Conservation (phyloP, 2,888 invertebrate species). For the Chironomus riparius region DNA sequence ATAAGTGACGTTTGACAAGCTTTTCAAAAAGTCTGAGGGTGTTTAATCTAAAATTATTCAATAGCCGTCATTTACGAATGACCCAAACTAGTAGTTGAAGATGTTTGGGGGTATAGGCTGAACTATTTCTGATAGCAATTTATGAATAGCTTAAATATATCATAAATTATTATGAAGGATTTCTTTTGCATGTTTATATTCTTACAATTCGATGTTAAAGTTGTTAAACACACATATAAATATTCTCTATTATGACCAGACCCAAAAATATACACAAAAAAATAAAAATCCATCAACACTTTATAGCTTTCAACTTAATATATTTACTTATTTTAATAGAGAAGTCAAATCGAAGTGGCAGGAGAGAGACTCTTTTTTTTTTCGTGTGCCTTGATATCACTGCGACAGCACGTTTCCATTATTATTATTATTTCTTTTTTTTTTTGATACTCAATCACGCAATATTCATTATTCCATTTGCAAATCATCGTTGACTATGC, state of each 20-base stretch:
- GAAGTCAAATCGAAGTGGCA: neutral
- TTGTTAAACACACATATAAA: neutral
- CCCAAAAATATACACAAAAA: neutral
- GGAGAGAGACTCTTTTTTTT: neutral
- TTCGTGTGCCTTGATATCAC: neutral
- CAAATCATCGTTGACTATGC: neutral
- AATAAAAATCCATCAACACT: constrained; percentile 3
- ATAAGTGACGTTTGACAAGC: too few species aligned
- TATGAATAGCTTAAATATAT: neutral
- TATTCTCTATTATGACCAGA: neutral
- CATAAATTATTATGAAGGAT: neutral
- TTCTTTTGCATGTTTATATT: neutral
- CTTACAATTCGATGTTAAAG: neutral
- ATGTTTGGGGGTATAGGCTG: neutral
- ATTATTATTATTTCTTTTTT: neutral
- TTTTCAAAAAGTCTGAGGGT: too few species aligned
- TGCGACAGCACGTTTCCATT: neutral
- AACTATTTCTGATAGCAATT: neutral
- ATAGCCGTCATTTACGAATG: too few species aligned
- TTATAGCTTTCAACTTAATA: neutral
- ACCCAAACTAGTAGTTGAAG: neutral
- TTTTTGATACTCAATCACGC: constrained; percentile 9
- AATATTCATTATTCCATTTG: constrained; percentile 2
- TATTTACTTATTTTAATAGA: neutral
- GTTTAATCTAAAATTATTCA: too few species aligned